Evolutionary conservation across 2,888 invertebrate genomes (phyloP).

Genomic region (Heliconius hortense): DNA sequence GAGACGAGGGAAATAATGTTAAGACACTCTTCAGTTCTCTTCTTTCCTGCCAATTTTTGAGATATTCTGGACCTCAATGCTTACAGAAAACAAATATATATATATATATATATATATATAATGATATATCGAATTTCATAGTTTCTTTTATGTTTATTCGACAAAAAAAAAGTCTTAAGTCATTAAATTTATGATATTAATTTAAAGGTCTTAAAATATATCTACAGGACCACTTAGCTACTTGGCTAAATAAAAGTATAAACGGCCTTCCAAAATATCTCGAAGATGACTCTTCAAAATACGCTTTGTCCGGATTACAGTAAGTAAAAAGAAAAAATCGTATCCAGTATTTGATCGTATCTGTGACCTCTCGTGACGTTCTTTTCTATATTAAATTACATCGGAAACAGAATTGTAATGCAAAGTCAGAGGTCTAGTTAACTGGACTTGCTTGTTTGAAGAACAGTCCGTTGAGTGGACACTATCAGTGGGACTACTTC

Average conservation of each 20-base stretch:
- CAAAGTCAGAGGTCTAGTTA: conserved; percentile 22
- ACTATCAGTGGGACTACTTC: conserved; percentile 11
- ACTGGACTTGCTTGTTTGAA: conserved; percentile 8
- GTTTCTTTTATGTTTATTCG: too few species aligned
- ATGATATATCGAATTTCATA: too few species aligned
- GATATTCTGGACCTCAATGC: too few species aligned
- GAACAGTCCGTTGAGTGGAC: conserved; percentile 25
- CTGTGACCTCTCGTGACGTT: conserved; percentile 16
- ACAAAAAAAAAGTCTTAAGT: background rate
- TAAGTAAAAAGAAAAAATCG: conserved; percentile 56
- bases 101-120: too few species aligned
- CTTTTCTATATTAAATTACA: conserved; percentile 14
- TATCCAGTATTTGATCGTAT: conserved; percentile 17
- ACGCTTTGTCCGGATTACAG: conserved; percentile 63
- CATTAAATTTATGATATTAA: background rate
- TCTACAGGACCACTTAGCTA: conserved; percentile 18
- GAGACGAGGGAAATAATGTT: too few species aligned
- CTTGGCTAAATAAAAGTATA: conserved; percentile 23
- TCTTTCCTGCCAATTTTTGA: too few species aligned
- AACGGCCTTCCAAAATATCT: conserved; percentile 16
- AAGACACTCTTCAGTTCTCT: too few species aligned
- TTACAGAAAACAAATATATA: too few species aligned
- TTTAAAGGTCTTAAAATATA: conserved; percentile 13
- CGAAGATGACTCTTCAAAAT: conserved; percentile 44
- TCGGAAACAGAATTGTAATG: conserved; percentile 11